A percentile compares a stretch with the other conserved stretches of the same genome.
Conservation (phyloP, 2,113 vertebrate species). For the Leptosomus discolor region DNA sequence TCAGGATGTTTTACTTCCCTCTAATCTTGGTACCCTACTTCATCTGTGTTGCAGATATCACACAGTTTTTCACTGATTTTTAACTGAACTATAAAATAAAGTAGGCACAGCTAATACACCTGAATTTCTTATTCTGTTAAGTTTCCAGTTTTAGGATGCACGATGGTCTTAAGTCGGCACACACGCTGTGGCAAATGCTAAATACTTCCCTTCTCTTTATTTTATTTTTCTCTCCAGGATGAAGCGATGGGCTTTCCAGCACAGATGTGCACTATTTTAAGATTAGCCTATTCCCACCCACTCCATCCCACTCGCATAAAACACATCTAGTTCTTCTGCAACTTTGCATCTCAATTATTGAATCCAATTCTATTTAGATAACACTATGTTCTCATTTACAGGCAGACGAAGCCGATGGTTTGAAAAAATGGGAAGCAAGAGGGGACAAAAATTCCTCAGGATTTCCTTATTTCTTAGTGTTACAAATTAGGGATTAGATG, state of each 20-base stretch:
- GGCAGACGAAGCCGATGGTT: not conserved
- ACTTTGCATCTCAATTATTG: not conserved
- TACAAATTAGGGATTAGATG: not conserved
- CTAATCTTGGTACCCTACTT: not conserved
- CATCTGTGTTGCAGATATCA: rapidly evolving
- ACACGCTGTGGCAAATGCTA: not conserved
- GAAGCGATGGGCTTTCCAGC: not conserved
- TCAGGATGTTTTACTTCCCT: not conserved
- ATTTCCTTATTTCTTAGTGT: not conserved
- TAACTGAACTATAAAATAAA: not conserved
- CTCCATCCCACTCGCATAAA: not conserved
- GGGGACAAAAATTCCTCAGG: not conserved
- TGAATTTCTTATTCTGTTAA: not conserved
- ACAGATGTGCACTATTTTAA: not conserved
- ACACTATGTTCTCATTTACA: not conserved
- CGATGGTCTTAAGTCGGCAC: not conserved
- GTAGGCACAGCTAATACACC: not conserved
- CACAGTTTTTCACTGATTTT: not conserved
- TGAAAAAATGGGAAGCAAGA: not conserved
- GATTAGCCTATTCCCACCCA: not conserved
- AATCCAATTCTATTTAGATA: not conserved
- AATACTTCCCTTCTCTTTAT: not conserved
- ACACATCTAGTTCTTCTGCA: not conserved
- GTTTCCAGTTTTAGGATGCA: not conserved
- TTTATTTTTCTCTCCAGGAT: not conserved